Evolutionary conservation across 2,113 vertebrate species (phyloP).

Genomic region (Aramus guarauna): DNA sequence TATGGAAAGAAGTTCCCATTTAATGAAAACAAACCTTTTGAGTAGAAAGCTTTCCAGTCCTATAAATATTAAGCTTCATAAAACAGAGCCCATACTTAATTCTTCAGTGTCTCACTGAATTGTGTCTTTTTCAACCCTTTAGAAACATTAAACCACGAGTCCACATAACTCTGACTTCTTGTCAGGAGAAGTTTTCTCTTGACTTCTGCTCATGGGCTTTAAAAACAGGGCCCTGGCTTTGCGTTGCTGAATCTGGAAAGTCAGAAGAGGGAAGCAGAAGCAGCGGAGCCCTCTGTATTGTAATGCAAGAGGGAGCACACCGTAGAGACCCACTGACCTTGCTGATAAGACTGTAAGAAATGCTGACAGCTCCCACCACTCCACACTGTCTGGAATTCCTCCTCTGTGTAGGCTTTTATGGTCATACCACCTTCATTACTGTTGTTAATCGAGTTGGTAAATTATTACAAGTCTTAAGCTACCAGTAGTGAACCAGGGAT

Average conservation of each 20-base stretch:
- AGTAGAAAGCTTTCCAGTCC: background rate
- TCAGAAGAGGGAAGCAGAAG: background rate
- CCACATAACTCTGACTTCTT: background rate
- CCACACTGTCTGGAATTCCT: background rate
- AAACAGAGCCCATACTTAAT: background rate
- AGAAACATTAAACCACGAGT: background rate
- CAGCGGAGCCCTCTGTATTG: background rate
- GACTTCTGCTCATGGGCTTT: background rate
- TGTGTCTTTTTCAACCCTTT: background rate
- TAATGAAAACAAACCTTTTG: background rate
- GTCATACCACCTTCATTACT: background rate
- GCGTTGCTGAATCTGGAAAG: background rate
- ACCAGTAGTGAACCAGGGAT: background rate
- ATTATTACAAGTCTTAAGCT: background rate
- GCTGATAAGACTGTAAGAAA: background rate
- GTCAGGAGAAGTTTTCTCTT: background rate
- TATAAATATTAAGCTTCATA: background rate
- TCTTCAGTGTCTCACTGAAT: background rate
- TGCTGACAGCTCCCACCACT: background rate
- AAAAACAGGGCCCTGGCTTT: background rate
- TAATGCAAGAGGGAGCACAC: background rate
- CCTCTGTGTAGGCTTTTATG: background rate
- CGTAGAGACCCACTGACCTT: background rate
- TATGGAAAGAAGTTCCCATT: background rate
- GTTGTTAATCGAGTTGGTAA: background rate